Evolutionary conservation across 2,797 vertebrate species (phyloP).

Genomic region (Gallinago nigripennis): DNA sequence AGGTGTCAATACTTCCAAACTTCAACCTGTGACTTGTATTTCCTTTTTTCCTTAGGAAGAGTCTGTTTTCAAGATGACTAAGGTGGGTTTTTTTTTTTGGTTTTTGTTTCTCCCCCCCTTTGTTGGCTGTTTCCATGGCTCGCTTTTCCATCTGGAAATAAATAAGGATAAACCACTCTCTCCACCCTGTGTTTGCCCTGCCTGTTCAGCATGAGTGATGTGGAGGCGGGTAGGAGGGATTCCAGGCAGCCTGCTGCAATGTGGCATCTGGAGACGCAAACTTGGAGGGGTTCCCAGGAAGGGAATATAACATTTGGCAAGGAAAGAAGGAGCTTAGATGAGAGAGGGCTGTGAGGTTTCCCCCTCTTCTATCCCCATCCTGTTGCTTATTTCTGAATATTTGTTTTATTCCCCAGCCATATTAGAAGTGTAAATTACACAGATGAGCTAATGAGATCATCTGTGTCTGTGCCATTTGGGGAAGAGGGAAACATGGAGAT

Average conservation of each 20-base stretch:
- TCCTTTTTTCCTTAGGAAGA: neutral
- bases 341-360: conserved; percentile 48
- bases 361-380: neutral
- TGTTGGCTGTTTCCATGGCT: neutral
- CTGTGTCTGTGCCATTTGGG: neutral
- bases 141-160: neutral
- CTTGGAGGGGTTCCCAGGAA: conserved; percentile 67
- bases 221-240: conserved; percentile 48
- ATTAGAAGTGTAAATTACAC: conserved; percentile 55
- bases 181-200: conserved; percentile 36
- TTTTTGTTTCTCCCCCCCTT: neutral
- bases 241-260: conserved; percentile 54
- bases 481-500: neutral
- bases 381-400: conserved; percentile 61
- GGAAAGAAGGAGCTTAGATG: conserved; percentile 38
- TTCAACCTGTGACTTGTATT: neutral
- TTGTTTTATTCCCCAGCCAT: conserved; percentile 51
- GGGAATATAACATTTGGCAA: conserved; percentile 53
- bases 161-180: neutral
- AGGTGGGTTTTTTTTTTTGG: neutral
- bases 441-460: conserved; percentile 65
- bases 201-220: conserved; percentile 22
- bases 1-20: neutral
- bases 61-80: neutral
- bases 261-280: conserved; percentile 62